Percentiles rank a stretch among this genome's conserved stretches.
phyloP scores from a whole-genome alignment of 2,888 invertebrate genomes.

The Pasiphila rectangulata region DNA sequence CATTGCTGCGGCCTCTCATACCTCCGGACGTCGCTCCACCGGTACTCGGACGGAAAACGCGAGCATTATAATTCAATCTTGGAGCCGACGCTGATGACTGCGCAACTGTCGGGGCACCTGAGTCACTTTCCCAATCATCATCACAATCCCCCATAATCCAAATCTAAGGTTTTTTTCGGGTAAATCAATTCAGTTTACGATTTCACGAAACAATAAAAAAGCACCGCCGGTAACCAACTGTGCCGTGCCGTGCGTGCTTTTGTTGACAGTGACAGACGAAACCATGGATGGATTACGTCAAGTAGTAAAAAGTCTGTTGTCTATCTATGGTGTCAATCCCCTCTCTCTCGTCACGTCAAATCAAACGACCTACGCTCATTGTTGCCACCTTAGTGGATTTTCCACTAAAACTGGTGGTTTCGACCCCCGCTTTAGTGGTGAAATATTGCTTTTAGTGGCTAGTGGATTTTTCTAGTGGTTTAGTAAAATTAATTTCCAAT shows the following conservation, averaged over 20 bases:
- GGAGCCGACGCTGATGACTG: conserved; percentile 35
- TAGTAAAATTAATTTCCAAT: too few species aligned
- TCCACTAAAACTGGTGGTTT: too few species aligned
- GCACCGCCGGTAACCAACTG: too few species aligned
- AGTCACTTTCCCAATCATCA: conserved; percentile 61
- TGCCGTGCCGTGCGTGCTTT: not conserved
- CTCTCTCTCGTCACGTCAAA: too few species aligned
- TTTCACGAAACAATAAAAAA: not conserved
- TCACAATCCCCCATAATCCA: conserved; percentile 22
- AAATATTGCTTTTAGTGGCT: too few species aligned
- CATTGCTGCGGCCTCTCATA: conserved; percentile 45
- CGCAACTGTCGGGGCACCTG: conserved; percentile 43
- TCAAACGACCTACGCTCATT: too few species aligned
- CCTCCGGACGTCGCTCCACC: conserved; percentile 38
- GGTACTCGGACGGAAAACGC: conserved; percentile 48
- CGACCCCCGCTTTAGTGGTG: too few species aligned
- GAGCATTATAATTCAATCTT: conserved; percentile 39
- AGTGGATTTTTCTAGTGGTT: too few species aligned
- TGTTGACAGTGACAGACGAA: not conserved
- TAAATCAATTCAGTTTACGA: not conserved
- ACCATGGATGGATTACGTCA: too few species aligned
- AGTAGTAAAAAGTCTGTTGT: too few species aligned
- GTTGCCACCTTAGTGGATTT: too few species aligned
- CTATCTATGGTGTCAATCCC: too few species aligned
- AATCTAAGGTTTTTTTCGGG: not conserved